A percentile compares a stretch with the other conserved stretches of the same genome.
Conservation (phyloP, 2,113 vertebrate genomes). For the Megaptera novaeangliae region DNA sequence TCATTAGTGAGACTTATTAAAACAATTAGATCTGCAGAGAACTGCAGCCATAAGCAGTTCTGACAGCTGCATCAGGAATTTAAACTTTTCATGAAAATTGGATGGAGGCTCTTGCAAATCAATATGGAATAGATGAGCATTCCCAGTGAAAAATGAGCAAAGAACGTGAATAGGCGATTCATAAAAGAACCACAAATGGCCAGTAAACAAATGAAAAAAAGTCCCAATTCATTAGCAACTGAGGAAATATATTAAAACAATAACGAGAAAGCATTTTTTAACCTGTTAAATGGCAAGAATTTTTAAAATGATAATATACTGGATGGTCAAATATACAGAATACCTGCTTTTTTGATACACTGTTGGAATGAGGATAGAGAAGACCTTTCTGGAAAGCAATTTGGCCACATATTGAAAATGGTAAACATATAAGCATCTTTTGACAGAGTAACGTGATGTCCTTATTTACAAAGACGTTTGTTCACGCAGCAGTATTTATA, state of each 20-base stretch:
- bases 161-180: background rate
- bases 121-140: background rate
- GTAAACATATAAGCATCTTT: background rate
- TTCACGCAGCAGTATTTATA: background rate
- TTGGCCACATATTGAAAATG: background rate
- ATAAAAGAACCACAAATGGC: background rate
- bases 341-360: background rate
- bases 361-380: background rate
- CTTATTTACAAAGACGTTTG: background rate
- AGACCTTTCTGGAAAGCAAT: background rate
- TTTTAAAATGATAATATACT: background rate
- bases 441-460: no score
- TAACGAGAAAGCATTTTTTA: background rate
- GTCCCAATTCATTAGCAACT: background rate
- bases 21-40: slow-evolving; percentile 49
- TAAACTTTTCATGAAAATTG: slow-evolving; percentile 64
- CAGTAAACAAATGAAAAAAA: background rate
- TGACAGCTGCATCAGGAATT: slow-evolving; percentile 50
- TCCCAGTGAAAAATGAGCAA: background rate
- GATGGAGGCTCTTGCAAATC: slow-evolving; percentile 34
- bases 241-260: background rate
- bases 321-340: background rate
- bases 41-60: slow-evolving; percentile 50
- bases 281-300: background rate
- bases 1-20: slow-evolving; percentile 45